These are phyloP conservation scores for Psix sp. DNA, from an alignment of 1,140 invertebrate species.

Conservation along the genomic window DNA sequence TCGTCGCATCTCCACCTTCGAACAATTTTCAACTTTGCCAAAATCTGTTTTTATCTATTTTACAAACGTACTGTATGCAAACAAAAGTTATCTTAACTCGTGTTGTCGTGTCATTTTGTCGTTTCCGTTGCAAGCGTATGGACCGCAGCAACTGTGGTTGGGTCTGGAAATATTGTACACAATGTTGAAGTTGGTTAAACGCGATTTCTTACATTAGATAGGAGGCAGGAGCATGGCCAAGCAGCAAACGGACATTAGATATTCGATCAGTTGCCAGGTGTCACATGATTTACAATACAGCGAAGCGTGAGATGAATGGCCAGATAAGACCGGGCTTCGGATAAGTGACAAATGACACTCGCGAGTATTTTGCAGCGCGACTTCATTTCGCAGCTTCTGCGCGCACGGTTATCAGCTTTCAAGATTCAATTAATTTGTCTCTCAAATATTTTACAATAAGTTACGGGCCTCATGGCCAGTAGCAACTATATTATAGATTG, in stretches of 20 bases:
- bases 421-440: slow-evolving; percentile 60
- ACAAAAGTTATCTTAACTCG: no score
- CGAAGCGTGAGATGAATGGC: slow-evolving; percentile 38
- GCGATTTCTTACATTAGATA: slow-evolving; percentile 51
- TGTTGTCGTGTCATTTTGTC: no score
- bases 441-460: slow-evolving; percentile 53
- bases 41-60: no score
- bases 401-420: slow-evolving; percentile 42
- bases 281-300: slow-evolving; percentile 61
- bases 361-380: slow-evolving; percentile 50
- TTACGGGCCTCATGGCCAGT: slow-evolving; percentile 27
- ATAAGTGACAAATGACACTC: slow-evolving; percentile 61
- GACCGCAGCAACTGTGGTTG: slow-evolving; percentile 4
- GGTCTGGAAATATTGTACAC: slow-evolving; percentile 34
- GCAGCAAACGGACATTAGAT: slow-evolving; percentile 54
- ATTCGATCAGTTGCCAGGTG: slow-evolving; percentile 60
- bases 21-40: no score
- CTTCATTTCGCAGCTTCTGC: slow-evolving; percentile 49
- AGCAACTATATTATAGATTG: slow-evolving; percentile 41
- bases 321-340: slow-evolving; percentile 42
- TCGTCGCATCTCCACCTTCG: no score
- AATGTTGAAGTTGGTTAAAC: slow-evolving; percentile 45
- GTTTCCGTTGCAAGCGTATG: background rate
- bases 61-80: no score
- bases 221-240: slow-evolving; percentile 34